Conservation (phyloP, 2,797 vertebrate species). For the Arctocebus calabarensis region DNA sequence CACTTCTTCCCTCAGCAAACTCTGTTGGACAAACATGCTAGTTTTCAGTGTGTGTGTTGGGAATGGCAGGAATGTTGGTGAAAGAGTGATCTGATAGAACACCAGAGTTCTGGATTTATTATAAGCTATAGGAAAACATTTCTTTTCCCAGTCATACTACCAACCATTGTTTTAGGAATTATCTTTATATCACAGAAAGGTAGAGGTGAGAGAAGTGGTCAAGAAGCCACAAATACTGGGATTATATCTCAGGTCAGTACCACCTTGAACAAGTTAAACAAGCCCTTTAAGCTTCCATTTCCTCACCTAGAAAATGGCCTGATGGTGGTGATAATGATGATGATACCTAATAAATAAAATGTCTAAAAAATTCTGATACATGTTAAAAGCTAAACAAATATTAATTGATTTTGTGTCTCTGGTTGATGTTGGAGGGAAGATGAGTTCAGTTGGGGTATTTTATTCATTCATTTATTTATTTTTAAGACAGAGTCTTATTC, state of each 20-base stretch:
- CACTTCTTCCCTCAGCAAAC: neutral
- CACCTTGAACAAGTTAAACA: neutral
- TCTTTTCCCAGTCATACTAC: neutral
- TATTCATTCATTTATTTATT: too few relatives aligned
- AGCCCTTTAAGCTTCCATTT: neutral
- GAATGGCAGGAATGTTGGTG: neutral
- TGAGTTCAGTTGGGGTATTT: neutral
- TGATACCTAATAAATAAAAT: neutral
- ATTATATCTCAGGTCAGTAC: neutral
- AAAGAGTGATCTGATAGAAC: neutral
- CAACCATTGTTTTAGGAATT: neutral
- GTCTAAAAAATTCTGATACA: neutral
- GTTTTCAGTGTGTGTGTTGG: neutral
- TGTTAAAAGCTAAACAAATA: neutral
- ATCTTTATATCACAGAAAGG: neutral
- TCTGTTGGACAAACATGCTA: neutral
- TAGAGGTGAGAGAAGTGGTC: neutral
- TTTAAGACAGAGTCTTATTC: too few relatives aligned
- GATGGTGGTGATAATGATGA: neutral
- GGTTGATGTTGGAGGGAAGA: neutral
- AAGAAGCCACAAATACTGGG: neutral
- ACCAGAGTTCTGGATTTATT: neutral
- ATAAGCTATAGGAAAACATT: neutral
- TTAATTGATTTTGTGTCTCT: neutral
- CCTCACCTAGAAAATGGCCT: constrained; percentile 6